Percentiles rank a stretch among this genome's conserved stretches.
phyloP scores from a whole-genome alignment of 1,140 invertebrate species.

The Euwallacea fornicatus region DNA sequence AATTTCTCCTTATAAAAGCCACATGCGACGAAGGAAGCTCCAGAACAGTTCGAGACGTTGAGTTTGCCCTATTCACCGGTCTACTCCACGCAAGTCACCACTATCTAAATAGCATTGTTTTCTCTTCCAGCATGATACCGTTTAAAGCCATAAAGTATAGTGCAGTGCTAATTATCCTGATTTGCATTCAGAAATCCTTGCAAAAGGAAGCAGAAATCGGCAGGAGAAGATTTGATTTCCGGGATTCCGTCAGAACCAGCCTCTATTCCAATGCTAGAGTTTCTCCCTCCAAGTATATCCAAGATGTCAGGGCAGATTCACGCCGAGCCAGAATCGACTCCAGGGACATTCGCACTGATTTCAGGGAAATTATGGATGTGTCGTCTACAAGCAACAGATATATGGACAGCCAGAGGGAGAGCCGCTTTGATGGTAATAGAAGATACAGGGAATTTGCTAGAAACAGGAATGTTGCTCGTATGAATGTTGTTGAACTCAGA shows the following conservation, averaged over 20 bases:
- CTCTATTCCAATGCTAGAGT: neutral
- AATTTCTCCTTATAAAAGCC: slow-evolving; percentile 8
- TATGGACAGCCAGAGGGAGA: too few relatives aligned
- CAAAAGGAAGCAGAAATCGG: neutral
- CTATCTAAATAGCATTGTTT: slow-evolving; percentile 9
- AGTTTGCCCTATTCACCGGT: slow-evolving; percentile 17
- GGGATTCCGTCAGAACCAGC: neutral
- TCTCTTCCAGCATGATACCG: slow-evolving; percentile 33
- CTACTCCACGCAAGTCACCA: slow-evolving; percentile 33
- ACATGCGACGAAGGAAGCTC: too few relatives aligned
- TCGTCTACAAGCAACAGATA: too few relatives aligned
- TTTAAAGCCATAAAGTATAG: slow-evolving; percentile 20
- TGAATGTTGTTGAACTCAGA: too few relatives aligned
- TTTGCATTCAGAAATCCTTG: slow-evolving; percentile 27
- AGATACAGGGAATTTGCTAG: too few relatives aligned
- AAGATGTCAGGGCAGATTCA: slow-evolving; percentile 34
- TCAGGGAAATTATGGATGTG: slow-evolving; percentile 28
- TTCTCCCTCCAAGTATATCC: neutral
- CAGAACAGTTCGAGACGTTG: slow-evolving; percentile 5
- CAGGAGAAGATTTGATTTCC: neutral
- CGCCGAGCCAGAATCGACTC: slow-evolving; percentile 34
- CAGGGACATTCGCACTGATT: slow-evolving; percentile 34
- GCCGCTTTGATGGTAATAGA: too few relatives aligned
- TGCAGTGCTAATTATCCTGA: slow-evolving; percentile 20
- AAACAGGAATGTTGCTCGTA: too few relatives aligned